These are phyloP conservation scores for Lagria hirta DNA, from an alignment of 2,888 invertebrate species.

Conservation along the genomic window DNA sequence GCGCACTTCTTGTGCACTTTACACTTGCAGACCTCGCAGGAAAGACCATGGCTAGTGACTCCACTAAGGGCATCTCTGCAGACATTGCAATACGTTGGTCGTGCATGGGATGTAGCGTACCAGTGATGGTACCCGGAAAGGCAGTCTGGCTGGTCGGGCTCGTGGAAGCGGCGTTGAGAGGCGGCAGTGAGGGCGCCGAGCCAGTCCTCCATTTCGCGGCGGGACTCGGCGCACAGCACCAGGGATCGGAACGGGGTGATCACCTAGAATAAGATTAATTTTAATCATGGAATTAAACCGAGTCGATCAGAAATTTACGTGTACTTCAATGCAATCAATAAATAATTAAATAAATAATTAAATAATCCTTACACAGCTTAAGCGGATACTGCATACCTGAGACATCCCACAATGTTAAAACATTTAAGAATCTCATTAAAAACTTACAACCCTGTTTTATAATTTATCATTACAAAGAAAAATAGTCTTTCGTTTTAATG, in stretches of 20 bases:
- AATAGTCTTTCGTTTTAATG: no score
- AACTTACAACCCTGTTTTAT: no score
- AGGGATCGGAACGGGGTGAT: conserved; percentile 78
- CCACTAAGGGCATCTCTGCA: conserved; percentile 92
- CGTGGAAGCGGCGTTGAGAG: conserved; percentile 57
- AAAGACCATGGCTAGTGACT: conserved; percentile 92
- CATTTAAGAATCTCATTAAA: no score
- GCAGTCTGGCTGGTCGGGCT: conserved; percentile 65
- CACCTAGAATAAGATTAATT: conserved; percentile 59
- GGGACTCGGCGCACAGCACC: conserved; percentile 76
- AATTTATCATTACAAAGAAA: no score
- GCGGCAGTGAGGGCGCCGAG: conserved; percentile 78
- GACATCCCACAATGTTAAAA: no score
- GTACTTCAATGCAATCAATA: no score
- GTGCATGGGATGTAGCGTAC: conserved; percentile 91
- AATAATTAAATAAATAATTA: no score
- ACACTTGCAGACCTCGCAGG: conserved; percentile 97
- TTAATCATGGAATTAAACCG: no score
- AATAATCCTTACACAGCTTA: no score
- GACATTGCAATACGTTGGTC: conserved; percentile 96
- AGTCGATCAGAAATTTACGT: no score
- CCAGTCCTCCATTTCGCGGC: conserved; percentile 93
- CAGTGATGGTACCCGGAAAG: conserved; percentile 73
- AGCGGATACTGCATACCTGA: no score
- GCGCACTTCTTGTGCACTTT: conserved; percentile 97